Conservation (phyloP, 2,113 vertebrate species). For the Haemorhous mexicanus region DNA sequence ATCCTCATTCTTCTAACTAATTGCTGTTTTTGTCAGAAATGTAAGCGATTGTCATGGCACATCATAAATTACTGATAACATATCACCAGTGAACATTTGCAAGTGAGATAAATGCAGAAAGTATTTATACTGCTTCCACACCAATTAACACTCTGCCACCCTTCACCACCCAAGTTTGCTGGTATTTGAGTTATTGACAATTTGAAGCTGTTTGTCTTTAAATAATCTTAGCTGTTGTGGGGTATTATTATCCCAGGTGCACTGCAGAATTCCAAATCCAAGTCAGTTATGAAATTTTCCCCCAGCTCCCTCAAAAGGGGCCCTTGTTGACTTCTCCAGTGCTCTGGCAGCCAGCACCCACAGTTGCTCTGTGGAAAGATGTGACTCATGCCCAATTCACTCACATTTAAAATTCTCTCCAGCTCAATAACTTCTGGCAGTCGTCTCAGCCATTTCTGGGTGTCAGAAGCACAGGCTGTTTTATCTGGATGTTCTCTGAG, state of each 20-base stretch:
- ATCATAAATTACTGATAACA: conserved; percentile 66
- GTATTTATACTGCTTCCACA: conserved; percentile 52
- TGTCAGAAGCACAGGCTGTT: not conserved
- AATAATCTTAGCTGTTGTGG: not conserved
- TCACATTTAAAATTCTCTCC: conserved; percentile 47
- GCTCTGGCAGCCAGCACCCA: not conserved
- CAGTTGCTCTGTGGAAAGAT: conserved; percentile 27
- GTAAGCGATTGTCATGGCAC: conserved; percentile 33
- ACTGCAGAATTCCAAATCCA: not conserved
- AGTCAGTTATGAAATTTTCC: conserved; percentile 16
- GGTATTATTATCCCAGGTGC: not conserved
- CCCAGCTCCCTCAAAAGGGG: not conserved
- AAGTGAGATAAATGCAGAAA: conserved; percentile 48
- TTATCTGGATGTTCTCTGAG: conserved; percentile 8
- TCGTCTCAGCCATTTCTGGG: not conserved
- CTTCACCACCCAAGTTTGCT: conserved; percentile 35
- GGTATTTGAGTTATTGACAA: conserved; percentile 29
- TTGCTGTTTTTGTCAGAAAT: conserved; percentile 47
- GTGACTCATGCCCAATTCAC: conserved; percentile 13
- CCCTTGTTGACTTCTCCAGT: conserved; percentile 29
- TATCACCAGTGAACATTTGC: conserved; percentile 57
- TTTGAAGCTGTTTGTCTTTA: not conserved
- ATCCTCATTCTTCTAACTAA: conserved; percentile 35
- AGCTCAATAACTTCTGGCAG: conserved; percentile 40
- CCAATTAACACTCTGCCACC: conserved; percentile 25